phyloP scores from a whole-genome alignment of 2,797 vertebrate species.

The Cirrhinus molitorella region DNA sequence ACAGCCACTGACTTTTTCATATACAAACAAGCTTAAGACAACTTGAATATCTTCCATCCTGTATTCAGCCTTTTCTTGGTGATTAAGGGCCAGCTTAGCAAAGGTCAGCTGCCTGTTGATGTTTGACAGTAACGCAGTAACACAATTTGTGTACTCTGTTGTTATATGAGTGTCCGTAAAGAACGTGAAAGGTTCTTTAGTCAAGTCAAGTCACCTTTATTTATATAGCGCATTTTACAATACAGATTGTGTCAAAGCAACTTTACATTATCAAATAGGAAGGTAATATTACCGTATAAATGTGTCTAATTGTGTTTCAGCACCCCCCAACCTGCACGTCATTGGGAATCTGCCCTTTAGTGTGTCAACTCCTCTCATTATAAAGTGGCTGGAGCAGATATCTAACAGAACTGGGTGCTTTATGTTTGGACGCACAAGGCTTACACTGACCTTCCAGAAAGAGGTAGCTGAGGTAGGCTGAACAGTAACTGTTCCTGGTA shows the following conservation, averaged over 20 bases:
- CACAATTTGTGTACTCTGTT: not conserved
- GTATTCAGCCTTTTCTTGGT: not conserved
- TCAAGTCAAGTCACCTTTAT: too few relatives aligned
- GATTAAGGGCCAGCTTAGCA: not conserved
- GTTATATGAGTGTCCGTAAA: not conserved
- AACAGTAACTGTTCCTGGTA: too few relatives aligned
- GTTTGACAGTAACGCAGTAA: too few relatives aligned
- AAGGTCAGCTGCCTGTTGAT: not conserved
- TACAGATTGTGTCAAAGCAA: too few relatives aligned
- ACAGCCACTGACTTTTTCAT: not conserved
- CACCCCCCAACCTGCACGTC: slow-evolving; percentile 91
- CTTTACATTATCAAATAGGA: too few relatives aligned
- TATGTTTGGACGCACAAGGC: slow-evolving; percentile 87
- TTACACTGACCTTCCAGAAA: slow-evolving; percentile 96
- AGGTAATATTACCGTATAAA: too few relatives aligned
- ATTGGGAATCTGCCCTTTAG: slow-evolving; percentile 97
- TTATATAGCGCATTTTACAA: too few relatives aligned
- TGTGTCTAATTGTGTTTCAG: slow-evolving; percentile 69
- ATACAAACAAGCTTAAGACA: not conserved
- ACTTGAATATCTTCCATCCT: not conserved
- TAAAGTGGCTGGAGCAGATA: slow-evolving; percentile 91
- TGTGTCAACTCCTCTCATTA: slow-evolving; percentile 92
- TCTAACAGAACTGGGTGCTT: slow-evolving; percentile 88
- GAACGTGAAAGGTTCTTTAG: not conserved
- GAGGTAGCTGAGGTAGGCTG: slow-evolving; percentile 90